Conservation (phyloP, 2,797 vertebrate genomes). For the Molossus alvarezi region DNA sequence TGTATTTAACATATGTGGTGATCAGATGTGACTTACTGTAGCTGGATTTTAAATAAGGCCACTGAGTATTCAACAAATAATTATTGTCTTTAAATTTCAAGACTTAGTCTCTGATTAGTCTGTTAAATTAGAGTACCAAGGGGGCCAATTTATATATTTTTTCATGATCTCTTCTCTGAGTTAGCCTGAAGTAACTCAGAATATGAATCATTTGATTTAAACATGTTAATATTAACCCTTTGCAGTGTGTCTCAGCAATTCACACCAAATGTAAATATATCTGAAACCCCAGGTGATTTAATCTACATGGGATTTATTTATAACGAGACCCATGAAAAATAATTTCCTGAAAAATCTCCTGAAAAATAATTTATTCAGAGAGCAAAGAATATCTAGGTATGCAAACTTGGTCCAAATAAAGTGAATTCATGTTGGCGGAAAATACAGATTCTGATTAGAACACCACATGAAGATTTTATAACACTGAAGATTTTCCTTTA, state of each 20-base stretch:
- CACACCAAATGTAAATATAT: background rate
- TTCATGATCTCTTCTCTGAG: background rate
- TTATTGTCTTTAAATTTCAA: background rate
- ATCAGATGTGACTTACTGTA: constrained; percentile 7
- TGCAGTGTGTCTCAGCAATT: background rate
- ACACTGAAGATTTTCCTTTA: background rate
- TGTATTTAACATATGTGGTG: background rate
- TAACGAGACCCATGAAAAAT: background rate
- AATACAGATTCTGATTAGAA: background rate
- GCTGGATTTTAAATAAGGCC: background rate
- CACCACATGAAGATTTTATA: background rate
- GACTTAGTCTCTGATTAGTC: background rate
- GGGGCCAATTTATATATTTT: background rate
- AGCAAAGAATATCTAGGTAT: background rate
- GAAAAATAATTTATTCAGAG: background rate
- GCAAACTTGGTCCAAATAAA: background rate
- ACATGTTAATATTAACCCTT: background rate
- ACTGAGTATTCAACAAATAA: background rate
- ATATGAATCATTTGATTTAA: constrained; percentile 17
- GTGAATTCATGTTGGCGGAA: background rate
- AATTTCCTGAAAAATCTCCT: too few species aligned
- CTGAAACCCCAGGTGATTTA: background rate
- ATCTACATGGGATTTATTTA: background rate
- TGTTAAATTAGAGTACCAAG: background rate
- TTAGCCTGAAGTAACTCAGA: background rate